phyloP scores from a whole-genome alignment of 2,888 invertebrate genomes.

The Morpho achilles region DNA sequence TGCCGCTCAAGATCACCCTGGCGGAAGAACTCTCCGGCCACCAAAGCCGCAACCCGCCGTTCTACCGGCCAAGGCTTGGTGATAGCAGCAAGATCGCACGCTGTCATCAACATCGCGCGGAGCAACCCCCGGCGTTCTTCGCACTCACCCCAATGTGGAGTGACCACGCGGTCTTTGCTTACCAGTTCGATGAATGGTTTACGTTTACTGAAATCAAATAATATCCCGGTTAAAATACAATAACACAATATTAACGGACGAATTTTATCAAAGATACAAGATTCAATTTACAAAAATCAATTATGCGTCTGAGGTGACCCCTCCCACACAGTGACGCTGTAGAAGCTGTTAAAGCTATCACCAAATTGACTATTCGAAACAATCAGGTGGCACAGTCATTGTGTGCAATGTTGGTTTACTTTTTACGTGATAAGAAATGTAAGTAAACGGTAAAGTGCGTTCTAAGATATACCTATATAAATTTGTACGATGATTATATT shows the following conservation, averaged over 20 bases:
- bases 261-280: too few species aligned
- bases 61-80: slow-evolving; percentile 97
- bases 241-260: background rate
- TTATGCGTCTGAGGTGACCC: too few species aligned
- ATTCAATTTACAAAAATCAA: too few species aligned
- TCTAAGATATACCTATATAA: too few species aligned
- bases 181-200: slow-evolving; percentile 90
- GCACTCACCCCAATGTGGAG: slow-evolving; percentile 81
- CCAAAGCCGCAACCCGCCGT: slow-evolving; percentile 93
- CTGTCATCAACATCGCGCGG: slow-evolving; percentile 95
- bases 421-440: too few species aligned
- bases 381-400: too few species aligned
- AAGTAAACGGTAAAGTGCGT: too few species aligned
- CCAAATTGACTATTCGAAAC: too few species aligned
- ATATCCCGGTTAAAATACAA: background rate
- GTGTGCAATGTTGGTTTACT: too few species aligned
- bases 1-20: slow-evolving; percentile 95
- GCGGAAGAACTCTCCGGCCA: slow-evolving; percentile 95
- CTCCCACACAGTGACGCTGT: too few species aligned
- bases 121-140: slow-evolving; percentile 89
- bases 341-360: too few species aligned
- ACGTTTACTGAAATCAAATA: slow-evolving; percentile 82
- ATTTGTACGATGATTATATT: too few species aligned
- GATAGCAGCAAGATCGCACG: slow-evolving; percentile 95
- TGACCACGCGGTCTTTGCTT: slow-evolving; percentile 51